A percentile compares a stretch with the other conserved stretches of the same genome.
Evolutionary conservation across 2,113 vertebrate genomes (phyloP).

Genomic region (Nyctereutes procyonoides): DNA sequence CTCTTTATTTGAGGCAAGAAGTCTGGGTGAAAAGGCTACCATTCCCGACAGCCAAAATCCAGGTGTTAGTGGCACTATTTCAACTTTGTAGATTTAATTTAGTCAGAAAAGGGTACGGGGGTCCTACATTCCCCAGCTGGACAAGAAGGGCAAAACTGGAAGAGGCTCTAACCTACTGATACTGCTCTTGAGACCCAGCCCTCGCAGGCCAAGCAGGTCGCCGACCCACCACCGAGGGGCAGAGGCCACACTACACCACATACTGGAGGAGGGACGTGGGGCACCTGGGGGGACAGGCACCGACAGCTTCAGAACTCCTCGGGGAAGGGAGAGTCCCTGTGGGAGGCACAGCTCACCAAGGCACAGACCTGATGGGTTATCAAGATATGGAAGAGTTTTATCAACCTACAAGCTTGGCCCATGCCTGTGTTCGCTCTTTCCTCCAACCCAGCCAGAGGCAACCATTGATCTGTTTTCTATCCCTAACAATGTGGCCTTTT

Average conservation of each 20-base stretch:
- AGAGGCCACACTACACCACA: neutral
- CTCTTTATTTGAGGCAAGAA: slow-evolving; percentile 74
- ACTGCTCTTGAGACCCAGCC: neutral
- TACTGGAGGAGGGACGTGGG: neutral
- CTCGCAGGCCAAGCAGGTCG: too few species aligned
- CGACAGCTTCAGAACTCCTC: slow-evolving; percentile 60
- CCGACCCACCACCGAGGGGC: neutral
- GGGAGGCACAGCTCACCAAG: slow-evolving; percentile 45
- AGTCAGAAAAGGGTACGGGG: neutral
- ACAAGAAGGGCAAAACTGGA: neutral
- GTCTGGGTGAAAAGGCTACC: neutral
- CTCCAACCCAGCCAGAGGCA: neutral
- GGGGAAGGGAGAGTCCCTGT: slow-evolving; percentile 76
- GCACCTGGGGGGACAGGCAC: neutral
- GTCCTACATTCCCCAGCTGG: neutral
- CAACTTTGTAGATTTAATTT: slow-evolving; percentile 18
- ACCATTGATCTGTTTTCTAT: neutral
- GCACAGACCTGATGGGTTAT: neutral
- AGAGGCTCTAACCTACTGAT: neutral
- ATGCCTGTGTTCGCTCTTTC: neutral
- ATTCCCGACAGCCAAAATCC: neutral
- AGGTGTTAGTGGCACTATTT: slow-evolving; percentile 30
- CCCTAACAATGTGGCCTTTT: neutral
- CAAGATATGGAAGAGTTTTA: neutral
- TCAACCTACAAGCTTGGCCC: neutral